Conservation (phyloP, 2,888 invertebrate species). For the Mesorhabditis belari region DNA sequence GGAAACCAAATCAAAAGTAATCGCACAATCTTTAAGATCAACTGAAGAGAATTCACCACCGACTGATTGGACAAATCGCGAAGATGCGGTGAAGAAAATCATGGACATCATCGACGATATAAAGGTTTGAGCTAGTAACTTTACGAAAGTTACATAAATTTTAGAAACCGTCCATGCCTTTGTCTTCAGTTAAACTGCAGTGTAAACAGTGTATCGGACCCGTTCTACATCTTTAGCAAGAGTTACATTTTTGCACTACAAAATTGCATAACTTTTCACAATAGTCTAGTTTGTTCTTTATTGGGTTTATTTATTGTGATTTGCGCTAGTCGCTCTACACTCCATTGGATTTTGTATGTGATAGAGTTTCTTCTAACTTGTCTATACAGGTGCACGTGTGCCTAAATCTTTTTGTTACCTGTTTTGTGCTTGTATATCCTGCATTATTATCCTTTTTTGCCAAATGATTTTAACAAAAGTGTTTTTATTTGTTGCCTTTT, state of each 20-base stretch:
- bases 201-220: slow-evolving; percentile 48
- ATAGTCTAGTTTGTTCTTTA: no score
- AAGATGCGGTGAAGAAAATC: slow-evolving; percentile 15
- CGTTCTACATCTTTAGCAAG: slow-evolving; percentile 25
- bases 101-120: slow-evolving; percentile 22
- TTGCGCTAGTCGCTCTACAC: no score
- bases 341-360: no score
- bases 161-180: slow-evolving; percentile 13
- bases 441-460: neutral
- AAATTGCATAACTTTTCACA: no score
- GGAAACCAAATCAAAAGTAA: no score
- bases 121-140: no score
- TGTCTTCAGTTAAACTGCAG: slow-evolving; percentile 29
- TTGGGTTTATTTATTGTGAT: no score
- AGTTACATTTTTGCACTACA: no score
- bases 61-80: neutral
- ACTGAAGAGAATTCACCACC: neutral
- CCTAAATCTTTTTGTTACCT: neutral
- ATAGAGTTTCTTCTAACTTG: no score
- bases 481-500: slow-evolving; percentile 1
- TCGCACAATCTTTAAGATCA: neutral
- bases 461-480: neutral
- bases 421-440: neutral
- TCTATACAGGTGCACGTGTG: neutral
- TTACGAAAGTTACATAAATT: no score